Evolutionary conservation across 2,888 invertebrate genomes (phyloP).

Genomic region (Nymphalis c-album): DNA sequence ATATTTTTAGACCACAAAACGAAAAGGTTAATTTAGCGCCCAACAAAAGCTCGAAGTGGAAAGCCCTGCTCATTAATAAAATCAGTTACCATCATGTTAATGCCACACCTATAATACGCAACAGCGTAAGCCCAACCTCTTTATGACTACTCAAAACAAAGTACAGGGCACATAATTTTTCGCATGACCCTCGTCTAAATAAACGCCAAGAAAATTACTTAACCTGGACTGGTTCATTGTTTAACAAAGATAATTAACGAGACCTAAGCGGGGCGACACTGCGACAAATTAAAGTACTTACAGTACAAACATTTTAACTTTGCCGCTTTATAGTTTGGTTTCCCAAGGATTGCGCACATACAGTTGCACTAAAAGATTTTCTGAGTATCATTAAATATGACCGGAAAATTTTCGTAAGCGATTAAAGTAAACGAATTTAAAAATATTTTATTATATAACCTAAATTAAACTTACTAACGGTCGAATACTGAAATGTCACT

Average conservation of each 20-base stretch:
- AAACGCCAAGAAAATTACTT: slow-evolving; percentile 29
- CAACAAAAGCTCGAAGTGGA: not conserved
- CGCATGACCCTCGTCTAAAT: slow-evolving; percentile 24
- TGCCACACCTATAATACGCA: slow-evolving; percentile 2
- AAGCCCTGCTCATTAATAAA: slow-evolving; percentile 1
- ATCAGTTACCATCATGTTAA: not conserved
- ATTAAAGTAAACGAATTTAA: too few relatives aligned
- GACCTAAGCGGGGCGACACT: slow-evolving; percentile 17
- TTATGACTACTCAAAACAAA: slow-evolving; percentile 7
- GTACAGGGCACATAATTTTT: slow-evolving; percentile 17
- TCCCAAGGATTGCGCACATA: too few relatives aligned
- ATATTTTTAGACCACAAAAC: too few relatives aligned
- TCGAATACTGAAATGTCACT: too few relatives aligned
- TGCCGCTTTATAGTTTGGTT: too few relatives aligned
- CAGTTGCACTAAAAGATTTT: too few relatives aligned
- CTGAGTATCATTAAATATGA: too few relatives aligned
- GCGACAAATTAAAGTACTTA: not conserved
- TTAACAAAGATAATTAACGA: slow-evolving; percentile 49
- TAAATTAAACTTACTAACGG: too few relatives aligned
- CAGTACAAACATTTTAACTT: not conserved
- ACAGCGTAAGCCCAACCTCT: not conserved
- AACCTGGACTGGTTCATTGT: slow-evolving; percentile 41
- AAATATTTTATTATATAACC: too few relatives aligned
- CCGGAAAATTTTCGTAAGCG: too few relatives aligned
- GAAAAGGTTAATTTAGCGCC: too few relatives aligned